Conservation (phyloP, 2,113 vertebrate species). For the Pongo abelii region DNA sequence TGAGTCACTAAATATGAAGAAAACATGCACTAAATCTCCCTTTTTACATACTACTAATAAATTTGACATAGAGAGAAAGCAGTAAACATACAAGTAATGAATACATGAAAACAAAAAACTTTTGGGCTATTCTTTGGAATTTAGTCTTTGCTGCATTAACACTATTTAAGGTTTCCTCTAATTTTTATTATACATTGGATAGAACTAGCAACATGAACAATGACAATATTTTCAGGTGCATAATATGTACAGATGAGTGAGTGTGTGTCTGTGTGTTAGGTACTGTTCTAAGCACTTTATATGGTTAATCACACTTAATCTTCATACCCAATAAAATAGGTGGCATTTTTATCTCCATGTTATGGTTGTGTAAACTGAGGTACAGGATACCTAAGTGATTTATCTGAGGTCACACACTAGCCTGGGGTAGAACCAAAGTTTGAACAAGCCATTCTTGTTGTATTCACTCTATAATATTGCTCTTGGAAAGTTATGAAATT, state of each 20-base stretch:
- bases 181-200: not conserved
- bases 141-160: not conserved
- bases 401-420: not conserved
- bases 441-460: not conserved
- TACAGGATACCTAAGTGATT: not conserved
- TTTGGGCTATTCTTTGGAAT: not conserved
- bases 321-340: not conserved
- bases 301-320: not conserved
- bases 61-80: not conserved
- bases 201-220: not conserved
- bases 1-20: not conserved
- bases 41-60: not conserved
- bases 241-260: not conserved
- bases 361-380: not conserved
- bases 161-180: not conserved
- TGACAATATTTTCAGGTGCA: not conserved
- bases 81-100: not conserved
- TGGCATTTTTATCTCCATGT: not conserved
- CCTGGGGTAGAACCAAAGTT: not conserved
- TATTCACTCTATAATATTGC: not conserved
- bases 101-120: not conserved
- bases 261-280: not conserved
- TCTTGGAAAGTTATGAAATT: not conserved
- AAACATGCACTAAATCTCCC: not conserved
- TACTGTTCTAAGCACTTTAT: not conserved